Evolutionary conservation across 2,888 invertebrate species (phyloP).

Genomic region (Dicyrtoma fusca): DNA sequence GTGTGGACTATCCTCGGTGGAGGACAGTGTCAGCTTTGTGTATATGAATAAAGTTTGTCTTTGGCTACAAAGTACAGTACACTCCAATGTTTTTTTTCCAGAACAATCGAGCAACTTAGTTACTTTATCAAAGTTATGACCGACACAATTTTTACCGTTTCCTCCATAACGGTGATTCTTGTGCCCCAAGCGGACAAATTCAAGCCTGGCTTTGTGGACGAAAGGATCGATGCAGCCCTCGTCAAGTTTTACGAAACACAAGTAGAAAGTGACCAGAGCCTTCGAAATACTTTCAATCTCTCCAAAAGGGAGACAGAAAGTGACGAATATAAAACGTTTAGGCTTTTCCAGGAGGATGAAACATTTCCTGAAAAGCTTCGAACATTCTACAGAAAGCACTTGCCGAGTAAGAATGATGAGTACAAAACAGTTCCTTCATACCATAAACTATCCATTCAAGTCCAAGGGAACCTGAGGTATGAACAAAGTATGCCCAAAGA

Average conservation of each 20-base stretch:
- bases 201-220: neutral
- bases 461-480: neutral
- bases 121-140: neutral
- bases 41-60: too few relatives aligned
- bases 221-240: neutral
- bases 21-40: too few relatives aligned
- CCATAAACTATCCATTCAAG: conserved; percentile 1
- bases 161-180: neutral
- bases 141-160: neutral
- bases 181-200: neutral
- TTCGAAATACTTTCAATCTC: neutral
- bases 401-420: neutral
- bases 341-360: neutral
- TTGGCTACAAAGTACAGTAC: too few relatives aligned
- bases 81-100: too few relatives aligned
- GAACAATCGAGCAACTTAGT: neutral
- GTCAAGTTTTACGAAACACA: neutral
- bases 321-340: neutral
- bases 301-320: neutral
- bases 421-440: neutral
- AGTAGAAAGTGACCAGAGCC: neutral
- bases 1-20: too few relatives aligned
- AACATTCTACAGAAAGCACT: neutral
- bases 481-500: neutral
- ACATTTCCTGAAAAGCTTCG: neutral